Base-by-base conservation (phyloP, 2,888 invertebrate genomes). In the Rugalucina vietnamica region DNA sequence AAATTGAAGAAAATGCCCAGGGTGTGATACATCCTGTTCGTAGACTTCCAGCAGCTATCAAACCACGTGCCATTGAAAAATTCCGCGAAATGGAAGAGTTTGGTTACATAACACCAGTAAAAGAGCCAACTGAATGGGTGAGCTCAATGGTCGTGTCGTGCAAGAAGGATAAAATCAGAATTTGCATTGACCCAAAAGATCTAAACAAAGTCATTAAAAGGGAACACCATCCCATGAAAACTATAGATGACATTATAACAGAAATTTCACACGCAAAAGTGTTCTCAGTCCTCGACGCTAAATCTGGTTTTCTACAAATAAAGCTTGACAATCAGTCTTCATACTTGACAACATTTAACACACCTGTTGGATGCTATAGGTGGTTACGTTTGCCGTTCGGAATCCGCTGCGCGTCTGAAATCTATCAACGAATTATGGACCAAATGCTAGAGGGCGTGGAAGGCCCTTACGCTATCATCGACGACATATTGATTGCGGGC, bases 241-340 rank as follows among this genome's bases (percentile, higher is more conserved):
- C 85, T 18, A 85, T 90, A 12, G 89, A 90, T 24, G 89, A 91
- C 57, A 86, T 89, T 18, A 74, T 90, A 5, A 39, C 79, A 14
- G 36, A 75, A 18, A 88, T 91, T 29, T 82, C 87, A n/a, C 54
- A 71, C 29, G 87, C 90, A 12, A 89, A 84, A 39, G 71, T 88
- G 14, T 88, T 91, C 72, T 87, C 87, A n/a, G 87, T 86, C 1
- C 71, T 91, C 1, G 91, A 90, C 69, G 90, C 90, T 8, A 91
- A 90, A 75, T 84, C 83, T 12, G 88, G 89, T 0, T 91, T 90
- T 54, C 65, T 86, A 24, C 89, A 91, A 39, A 89, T 90, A 8
- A 76, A 82, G 57, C 69, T 91, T 0, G 89, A 90, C 54, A 69
- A 85, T 14, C 77, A 84, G 65, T 87, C 86, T 14, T 83, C 84